Base-by-base conservation (phyloP, 2,797 vertebrate genomes). In the Sebastes reedi region DNA sequence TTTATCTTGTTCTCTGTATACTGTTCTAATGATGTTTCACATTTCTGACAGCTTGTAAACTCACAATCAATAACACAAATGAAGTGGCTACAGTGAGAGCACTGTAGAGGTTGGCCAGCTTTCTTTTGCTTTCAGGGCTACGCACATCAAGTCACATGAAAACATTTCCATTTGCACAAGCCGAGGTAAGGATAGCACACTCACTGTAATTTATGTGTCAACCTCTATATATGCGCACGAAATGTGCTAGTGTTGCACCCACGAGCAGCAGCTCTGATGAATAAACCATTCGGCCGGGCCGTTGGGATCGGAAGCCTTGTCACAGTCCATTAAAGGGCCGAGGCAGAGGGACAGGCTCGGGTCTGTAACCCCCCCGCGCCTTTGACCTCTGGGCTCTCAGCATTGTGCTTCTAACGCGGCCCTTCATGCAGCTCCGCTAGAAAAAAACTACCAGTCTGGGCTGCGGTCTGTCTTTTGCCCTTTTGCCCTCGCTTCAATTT, bases 261-360 rank as follows among this genome's bases (percentile, higher is more conserved):
- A 70, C 25, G 79, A 88, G 85, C 72, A 88, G 85, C 72, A 70
- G 82, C 61, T 74, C 83, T 94, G 91, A 95, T 94, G 94, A 95
- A 94, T 89, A 95, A 95, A 95, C 87, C 95, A 93, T 94, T 94
- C 76, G 91, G 87, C 46, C 64, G 30, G 69, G 75, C 89, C 82
- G 75, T 76, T 89, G 82, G 88, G 86, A 91, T 92, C 61, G 79
- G 93, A 95, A 95, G 92, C 69, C 32, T 79, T 87, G 94, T 95
- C 94, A 94, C 91, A 94, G 89, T 83, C 91, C 94, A 94, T 96
- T 96, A 92, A 86, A 91, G 81, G 55, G 52, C 80, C 71, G 79
- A 83, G 77, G 82, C 83, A 70, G 67, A 86, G 85, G 76, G 85
- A 93, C 87, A 91, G 77, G 81, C 88, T 76, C 58, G 61, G 77